Base-by-base conservation (phyloP, 2,888 invertebrate species). In the Heliconius ethilla region DNA sequence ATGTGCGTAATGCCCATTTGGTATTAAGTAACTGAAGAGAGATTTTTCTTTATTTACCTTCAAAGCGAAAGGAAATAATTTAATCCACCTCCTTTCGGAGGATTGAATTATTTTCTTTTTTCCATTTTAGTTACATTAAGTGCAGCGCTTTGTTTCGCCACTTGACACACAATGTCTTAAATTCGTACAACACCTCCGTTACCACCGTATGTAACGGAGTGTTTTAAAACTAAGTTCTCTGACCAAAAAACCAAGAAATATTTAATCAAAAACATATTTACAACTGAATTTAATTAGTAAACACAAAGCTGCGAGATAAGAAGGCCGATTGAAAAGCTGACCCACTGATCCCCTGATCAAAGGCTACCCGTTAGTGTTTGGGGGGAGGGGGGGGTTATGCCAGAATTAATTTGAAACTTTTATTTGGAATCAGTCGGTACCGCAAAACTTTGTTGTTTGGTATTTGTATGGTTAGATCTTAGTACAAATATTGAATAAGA, bases 321-420 rank as follows among this genome's bases (percentile, higher is more conserved):
- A 79, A 76, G 75, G 62, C 63, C 37, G 80, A 80, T 77, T 67
- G 76, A 63, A 78, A 72, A 65, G 77, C 79, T 80, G 80, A 77
- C 80, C 80, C 55, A 77, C 66, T 69, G 80, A 80, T 82, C 80
- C 63, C 75, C 66, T 73, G 80, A 80, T 82, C 81, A 80, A 82
- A 82, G 82, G 82, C 80, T 79, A 78, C 45, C 65, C 45, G 55
- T 59, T 51, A 22, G 51, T n/a, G n/a, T n/a, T n/a, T 2, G 51
- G 7, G 6, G 37, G 37, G 37, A 2, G 40, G 37, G 40, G 40
- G 40, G 40, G 40, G 67, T n/a, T n/a, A n/a, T 77, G 40, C 45
- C 59, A 18, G 67, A 69, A 77, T 77, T 77, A 77, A 77, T 77
- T 77, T 74, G 62, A 69, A 75, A 75, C 75, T 74, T 74, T 74